phyloP scores from a whole-genome alignment of 2,797 vertebrate genomes.

The Xiphophorus birchmanni region DNA sequence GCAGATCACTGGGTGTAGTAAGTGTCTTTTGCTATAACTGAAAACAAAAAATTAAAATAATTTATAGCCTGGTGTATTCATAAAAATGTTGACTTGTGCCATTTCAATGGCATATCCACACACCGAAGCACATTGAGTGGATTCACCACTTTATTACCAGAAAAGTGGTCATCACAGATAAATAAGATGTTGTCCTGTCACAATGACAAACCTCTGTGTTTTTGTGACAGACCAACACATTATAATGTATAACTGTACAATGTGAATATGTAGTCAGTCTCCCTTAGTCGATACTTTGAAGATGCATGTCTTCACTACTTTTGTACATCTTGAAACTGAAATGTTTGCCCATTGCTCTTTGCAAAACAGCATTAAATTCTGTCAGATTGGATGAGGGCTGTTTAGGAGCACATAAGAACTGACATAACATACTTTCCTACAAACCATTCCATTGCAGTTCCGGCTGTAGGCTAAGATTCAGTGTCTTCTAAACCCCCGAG shows the following conservation, averaged over 20 bases:
- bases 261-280: no score
- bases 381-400: not conserved
- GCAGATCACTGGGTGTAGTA: not conserved
- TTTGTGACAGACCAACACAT: not conserved
- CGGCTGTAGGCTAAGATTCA: not conserved
- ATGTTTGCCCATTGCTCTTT: not conserved
- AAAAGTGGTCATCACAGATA: not conserved
- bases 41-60: no score
- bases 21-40: no score
- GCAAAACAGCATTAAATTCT: not conserved
- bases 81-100: not conserved
- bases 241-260: no score
- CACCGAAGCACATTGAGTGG: no score
- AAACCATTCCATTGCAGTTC: not conserved
- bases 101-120: not conserved
- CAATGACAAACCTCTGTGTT: not conserved
- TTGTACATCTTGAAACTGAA: not conserved
- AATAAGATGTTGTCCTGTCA: not conserved
- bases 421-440: not conserved
- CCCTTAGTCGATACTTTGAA: no score
- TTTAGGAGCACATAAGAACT: not conserved
- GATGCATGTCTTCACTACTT: not conserved
- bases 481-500: not conserved
- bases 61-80: no score
- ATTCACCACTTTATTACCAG: not conserved